Conservation (phyloP, 2,113 vertebrate species). For the Tychaedon coryphoeus region DNA sequence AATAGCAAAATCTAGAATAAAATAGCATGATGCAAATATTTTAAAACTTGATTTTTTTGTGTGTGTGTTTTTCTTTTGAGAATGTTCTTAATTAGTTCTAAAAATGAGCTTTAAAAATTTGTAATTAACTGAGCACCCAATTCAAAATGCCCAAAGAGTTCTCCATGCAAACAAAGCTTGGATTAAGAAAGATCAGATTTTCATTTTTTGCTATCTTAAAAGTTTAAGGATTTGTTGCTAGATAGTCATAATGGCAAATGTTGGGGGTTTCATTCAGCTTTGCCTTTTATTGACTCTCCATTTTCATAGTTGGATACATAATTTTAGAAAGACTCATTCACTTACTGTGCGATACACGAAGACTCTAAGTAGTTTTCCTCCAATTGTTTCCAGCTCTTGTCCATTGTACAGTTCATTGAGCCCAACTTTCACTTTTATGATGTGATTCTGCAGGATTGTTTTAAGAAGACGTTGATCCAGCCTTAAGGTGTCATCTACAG, state of each 20-base stretch:
- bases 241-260: not conserved
- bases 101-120: not conserved
- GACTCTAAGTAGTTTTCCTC: conserved; percentile 88
- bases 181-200: not conserved
- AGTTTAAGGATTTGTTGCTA: not conserved
- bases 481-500: conserved; percentile 85
- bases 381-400: conserved; percentile 89
- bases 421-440: conserved; percentile 87
- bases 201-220: not conserved
- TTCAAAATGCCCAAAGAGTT: not conserved
- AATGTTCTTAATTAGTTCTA: not conserved
- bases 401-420: conserved; percentile 91
- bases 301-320: not conserved
- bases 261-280: not conserved
- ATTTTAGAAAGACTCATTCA: not conserved
- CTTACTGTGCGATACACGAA: conserved; percentile 96
- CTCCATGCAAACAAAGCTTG: not conserved
- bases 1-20: not conserved
- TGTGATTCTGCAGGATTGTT: conserved; percentile 89
- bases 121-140: not conserved
- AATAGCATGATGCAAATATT: not conserved
- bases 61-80: not conserved
- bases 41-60: not conserved
- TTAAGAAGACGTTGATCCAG: conserved; percentile 87
- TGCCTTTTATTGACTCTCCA: not conserved